Percentiles rank a stretch among this genome's conserved stretches.
phyloP scores from a whole-genome alignment of 2,888 invertebrate species.

The Agrenia bidenticulata region DNA sequence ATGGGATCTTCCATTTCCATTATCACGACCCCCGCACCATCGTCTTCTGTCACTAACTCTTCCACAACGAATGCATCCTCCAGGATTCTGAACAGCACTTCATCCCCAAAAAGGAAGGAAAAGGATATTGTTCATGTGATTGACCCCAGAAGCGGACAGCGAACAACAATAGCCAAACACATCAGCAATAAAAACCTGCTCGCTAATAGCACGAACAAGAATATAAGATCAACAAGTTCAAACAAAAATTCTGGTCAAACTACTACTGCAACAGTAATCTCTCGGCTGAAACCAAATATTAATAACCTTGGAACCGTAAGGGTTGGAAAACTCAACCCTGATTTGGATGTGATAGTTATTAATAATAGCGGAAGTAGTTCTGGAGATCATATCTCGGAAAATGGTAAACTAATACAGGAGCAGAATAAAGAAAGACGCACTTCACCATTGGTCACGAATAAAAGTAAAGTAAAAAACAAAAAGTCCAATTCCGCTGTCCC shows the following conservation, averaged over 20 bases:
- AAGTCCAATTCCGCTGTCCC: conserved; percentile 3
- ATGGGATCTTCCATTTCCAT: conserved; percentile 33
- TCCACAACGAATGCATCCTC: conserved; percentile 12
- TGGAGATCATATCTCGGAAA: conserved; percentile 11
- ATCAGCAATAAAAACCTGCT: conserved; percentile 44
- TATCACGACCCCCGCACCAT: conserved; percentile 30
- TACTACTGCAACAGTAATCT: conserved; percentile 19
- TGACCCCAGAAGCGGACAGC: conserved; percentile 45
- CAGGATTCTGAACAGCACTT: background rate
- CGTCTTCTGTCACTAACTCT: conserved; percentile 10
- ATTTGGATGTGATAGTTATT: conserved; percentile 52
- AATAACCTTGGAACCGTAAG: conserved; percentile 33
- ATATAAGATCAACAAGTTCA: background rate
- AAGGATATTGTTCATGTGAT: conserved; percentile 52
- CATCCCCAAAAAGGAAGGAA: conserved; percentile 23
- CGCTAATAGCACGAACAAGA: conserved; percentile 1
- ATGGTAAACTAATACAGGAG: conserved; percentile 9
- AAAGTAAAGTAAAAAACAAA: conserved; percentile 13
- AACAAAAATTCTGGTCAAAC: conserved; percentile 17
- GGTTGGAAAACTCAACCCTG: conserved; percentile 49
- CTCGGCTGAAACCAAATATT: conserved; percentile 42
- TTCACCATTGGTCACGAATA: conserved; percentile 8
- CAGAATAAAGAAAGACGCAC: conserved; percentile 20
- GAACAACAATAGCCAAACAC: conserved; percentile 52
- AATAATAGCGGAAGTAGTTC: conserved; percentile 20